Evolutionary conservation across 2,888 invertebrate genomes (phyloP).

Genomic region (Drosophila buzzatii): DNA sequence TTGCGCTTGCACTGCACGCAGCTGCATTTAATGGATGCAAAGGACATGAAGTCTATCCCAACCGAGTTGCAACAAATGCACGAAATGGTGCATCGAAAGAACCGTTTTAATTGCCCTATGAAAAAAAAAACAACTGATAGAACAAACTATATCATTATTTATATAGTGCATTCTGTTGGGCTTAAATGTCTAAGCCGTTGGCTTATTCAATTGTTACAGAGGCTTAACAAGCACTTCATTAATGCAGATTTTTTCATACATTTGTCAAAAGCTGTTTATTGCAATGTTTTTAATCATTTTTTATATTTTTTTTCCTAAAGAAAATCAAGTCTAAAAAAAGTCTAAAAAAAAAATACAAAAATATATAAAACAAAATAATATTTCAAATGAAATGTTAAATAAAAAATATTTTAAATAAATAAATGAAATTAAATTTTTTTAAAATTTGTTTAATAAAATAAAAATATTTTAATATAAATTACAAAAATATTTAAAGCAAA

Average conservation of each 20-base stretch:
- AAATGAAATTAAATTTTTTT: too few species aligned
- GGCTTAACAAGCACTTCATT: background rate
- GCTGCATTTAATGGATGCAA: conserved; percentile 72
- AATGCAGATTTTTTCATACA: background rate
- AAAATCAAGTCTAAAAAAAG: too few species aligned
- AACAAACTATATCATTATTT: background rate
- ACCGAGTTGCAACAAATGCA: conserved; percentile 62
- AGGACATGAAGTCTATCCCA: conserved; percentile 39
- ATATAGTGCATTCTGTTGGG: background rate
- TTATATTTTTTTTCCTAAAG: too few species aligned
- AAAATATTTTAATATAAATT: too few species aligned
- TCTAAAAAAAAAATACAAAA: too few species aligned
- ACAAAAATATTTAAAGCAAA: too few species aligned
- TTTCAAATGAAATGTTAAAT: too few species aligned
- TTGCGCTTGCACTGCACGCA: conserved; percentile 34
- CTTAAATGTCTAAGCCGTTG: background rate
- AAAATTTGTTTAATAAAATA: too few species aligned
- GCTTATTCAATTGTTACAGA: background rate
- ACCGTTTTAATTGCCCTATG: conserved; percentile 31
- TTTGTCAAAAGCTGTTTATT: background rate
- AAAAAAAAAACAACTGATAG: background rate
- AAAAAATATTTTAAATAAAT: too few species aligned
- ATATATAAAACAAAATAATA: too few species aligned
- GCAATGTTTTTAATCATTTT: background rate
- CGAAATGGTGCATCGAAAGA: conserved; percentile 59